phyloP scores from a whole-genome alignment of 2,797 vertebrate genomes.

The Pogoniulus pusillus region DNA sequence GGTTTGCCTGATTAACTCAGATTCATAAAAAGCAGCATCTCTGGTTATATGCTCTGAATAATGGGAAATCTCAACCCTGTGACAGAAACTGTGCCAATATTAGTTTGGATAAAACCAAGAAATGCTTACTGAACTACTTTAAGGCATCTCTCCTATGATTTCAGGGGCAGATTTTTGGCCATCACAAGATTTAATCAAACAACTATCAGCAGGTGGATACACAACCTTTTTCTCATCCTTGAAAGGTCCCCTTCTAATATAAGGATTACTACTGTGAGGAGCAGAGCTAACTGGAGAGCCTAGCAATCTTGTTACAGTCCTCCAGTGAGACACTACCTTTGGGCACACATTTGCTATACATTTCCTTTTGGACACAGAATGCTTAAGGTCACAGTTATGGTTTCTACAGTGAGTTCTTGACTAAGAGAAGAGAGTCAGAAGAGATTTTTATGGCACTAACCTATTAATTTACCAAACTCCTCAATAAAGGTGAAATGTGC shows the following conservation, averaged over 20 bases:
- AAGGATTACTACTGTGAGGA: not conserved
- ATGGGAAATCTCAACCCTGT: not conserved
- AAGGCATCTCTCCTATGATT: not conserved
- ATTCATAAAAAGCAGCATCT: not conserved
- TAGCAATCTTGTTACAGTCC: not conserved
- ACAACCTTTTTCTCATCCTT: not conserved
- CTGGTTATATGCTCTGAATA: not conserved
- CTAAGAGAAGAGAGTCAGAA: not conserved
- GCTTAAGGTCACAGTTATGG: not conserved
- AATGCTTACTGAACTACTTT: not conserved
- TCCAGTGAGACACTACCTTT: not conserved
- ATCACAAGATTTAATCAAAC: not conserved
- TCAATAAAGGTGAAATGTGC: not conserved
- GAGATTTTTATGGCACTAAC: not conserved
- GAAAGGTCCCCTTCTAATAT: not conserved
- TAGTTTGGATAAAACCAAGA: not conserved
- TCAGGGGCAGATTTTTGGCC: not conserved
- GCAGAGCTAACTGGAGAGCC: not conserved
- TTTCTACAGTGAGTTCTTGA: not conserved
- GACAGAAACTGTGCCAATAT: not conserved
- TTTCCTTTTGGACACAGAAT: not conserved
- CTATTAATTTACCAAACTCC: not conserved
- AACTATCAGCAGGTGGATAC: not conserved
- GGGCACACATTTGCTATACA: not conserved
- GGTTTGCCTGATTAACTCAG: not conserved